These are phyloP conservation scores for Cebus imitator DNA, from an alignment of 2,113 vertebrate species.

Conservation along the genomic window DNA sequence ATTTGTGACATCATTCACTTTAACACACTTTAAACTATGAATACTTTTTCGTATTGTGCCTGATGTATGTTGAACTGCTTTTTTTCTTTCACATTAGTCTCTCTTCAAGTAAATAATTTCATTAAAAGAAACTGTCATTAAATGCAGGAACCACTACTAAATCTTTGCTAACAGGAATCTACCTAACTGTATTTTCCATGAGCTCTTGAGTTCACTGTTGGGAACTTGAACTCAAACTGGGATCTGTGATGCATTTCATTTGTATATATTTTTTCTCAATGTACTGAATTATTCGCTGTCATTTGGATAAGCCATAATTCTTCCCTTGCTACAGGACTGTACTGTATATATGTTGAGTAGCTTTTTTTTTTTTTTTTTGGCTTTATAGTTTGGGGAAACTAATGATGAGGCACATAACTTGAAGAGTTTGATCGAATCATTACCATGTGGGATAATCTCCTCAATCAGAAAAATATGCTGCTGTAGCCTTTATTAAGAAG, in stretches of 20 bases:
- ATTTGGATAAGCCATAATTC: constrained; percentile 4
- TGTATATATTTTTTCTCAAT: not conserved
- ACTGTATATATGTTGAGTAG: not conserved
- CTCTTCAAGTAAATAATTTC: constrained; percentile 70
- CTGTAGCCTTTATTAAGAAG: constrained; percentile 19
- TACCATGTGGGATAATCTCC: constrained; percentile 26
- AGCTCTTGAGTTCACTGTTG: constrained; percentile 69
- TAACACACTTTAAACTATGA: constrained; percentile 67
- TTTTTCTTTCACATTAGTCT: constrained; percentile 57
- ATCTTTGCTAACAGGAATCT: constrained; percentile 48
- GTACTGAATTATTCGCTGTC: constrained; percentile 24
- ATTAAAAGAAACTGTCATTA: constrained; percentile 63
- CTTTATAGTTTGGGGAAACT: constrained; percentile 62
- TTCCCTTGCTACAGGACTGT: not conserved
- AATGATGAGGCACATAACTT: constrained; percentile 12
- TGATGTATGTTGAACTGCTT: constrained; percentile 39
- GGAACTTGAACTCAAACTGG: constrained; percentile 58
- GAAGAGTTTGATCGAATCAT: constrained; percentile 73
- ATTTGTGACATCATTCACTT: constrained; percentile 72
- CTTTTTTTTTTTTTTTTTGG: constrained; percentile 7
- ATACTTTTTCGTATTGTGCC: constrained; percentile 64
- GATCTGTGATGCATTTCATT: constrained; percentile 9
- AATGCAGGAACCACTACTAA: constrained; percentile 50
- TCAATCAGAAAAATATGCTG: constrained; percentile 42
- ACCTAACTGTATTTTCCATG: constrained; percentile 43